Evolutionary conservation across 2,888 invertebrate species (phyloP).

Genomic region (Strigamia transsilvanica): DNA sequence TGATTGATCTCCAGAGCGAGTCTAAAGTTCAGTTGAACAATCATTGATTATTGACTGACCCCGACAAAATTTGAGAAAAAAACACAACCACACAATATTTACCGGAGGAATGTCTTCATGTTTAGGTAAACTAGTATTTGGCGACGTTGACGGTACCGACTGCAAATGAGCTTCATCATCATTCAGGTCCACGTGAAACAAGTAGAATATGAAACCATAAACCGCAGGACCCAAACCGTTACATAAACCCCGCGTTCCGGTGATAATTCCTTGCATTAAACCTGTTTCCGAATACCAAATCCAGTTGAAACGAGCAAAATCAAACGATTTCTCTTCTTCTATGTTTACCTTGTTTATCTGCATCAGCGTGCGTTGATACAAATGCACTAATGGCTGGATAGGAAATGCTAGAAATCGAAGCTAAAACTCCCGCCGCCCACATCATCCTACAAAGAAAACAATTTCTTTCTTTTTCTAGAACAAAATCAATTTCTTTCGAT

Average conservation of each 20-base stretch:
- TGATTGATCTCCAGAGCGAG: too few species aligned
- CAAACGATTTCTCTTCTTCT: not conserved
- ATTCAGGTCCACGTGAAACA: conserved; percentile 97
- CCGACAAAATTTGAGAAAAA: too few species aligned
- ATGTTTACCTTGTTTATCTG: conserved; percentile 91
- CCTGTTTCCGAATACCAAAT: conserved; percentile 64
- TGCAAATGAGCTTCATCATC: conserved; percentile 68
- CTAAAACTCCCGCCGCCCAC: conserved; percentile 98
- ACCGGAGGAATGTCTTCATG: conserved; percentile 55
- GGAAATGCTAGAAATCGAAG: conserved; percentile 94
- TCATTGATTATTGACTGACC: too few species aligned
- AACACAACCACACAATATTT: not conserved
- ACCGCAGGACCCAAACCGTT: conserved; percentile 98
- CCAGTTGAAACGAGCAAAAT: not conserved
- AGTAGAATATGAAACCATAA: conserved; percentile 97
- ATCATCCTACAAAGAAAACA: conserved; percentile 79
- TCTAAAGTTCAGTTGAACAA: too few species aligned
- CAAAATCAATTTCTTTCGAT: not conserved
- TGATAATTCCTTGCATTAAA: conserved; percentile 96
- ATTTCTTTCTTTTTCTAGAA: not conserved
- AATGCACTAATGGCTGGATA: conserved; percentile 99
- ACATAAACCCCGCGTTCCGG: conserved; percentile 97
- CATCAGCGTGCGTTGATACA: conserved; percentile 95
- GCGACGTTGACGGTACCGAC: conserved; percentile 52
- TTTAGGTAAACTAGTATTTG: conserved; percentile 51